A percentile compares a stretch with the other conserved stretches of the same genome.
Conservation (phyloP, 2,797 vertebrate species). For the Pseudochirops corinnae region DNA sequence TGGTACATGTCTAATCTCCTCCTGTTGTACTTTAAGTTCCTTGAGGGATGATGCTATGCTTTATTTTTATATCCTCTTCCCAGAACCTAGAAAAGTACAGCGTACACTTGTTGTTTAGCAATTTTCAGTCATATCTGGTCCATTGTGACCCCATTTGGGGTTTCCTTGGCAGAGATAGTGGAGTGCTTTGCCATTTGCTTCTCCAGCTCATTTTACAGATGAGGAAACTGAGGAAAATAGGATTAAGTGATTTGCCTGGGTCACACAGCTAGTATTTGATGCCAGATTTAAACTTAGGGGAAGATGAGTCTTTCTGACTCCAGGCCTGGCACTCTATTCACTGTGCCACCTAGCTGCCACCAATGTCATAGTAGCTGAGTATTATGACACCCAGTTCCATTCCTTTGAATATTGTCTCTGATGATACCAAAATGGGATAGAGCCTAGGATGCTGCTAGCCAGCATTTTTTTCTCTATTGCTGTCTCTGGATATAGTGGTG, state of each 20-base stretch:
- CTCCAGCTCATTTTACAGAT: not conserved
- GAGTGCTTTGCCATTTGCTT: not conserved
- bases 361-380: not conserved
- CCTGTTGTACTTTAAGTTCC: not conserved
- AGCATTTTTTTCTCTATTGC: not conserved
- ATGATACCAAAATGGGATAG: not conserved
- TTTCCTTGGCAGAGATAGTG: not conserved
- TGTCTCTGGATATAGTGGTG: not conserved
- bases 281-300: not conserved
- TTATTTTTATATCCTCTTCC: not conserved
- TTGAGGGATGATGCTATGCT: not conserved
- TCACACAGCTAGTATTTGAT: not conserved
- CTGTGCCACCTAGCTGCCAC: not conserved
- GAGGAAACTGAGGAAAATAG: not conserved
- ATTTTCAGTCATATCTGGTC: not conserved
- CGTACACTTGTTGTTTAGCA: not conserved
- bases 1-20: not conserved
- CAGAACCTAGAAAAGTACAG: not conserved
- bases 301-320: not conserved
- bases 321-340: not conserved
- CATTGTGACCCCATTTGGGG: not conserved
- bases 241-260: not conserved
- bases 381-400: not conserved
- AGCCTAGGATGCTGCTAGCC: not conserved
- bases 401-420: not conserved